These are phyloP conservation scores for Spongilla lacustris DNA, from an alignment of 37 sponge, comb jelly and placozoan species.

Conservation along the genomic window DNA sequence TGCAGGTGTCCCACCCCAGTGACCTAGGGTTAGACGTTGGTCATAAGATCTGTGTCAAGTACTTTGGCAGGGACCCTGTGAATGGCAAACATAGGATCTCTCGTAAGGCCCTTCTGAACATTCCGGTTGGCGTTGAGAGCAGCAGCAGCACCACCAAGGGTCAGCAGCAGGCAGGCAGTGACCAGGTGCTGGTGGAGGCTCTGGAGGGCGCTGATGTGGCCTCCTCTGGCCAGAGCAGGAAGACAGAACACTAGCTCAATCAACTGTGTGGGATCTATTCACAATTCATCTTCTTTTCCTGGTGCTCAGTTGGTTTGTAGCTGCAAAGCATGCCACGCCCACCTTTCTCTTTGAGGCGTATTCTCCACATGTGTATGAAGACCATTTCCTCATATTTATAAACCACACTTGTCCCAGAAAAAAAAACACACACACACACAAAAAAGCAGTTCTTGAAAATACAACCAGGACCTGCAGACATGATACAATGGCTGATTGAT, in stretches of 20 bases:
- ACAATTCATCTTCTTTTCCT: neutral
- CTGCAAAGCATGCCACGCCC: no score
- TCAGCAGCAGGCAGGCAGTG: constrained; percentile 40
- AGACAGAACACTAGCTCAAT: neutral
- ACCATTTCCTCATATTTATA: no score
- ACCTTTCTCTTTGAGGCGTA: no score
- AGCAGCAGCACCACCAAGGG: no score
- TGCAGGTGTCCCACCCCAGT: constrained; percentile 50
- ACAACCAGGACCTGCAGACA: neutral
- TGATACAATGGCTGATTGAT: neutral
- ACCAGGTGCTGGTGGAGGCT: constrained; percentile 72
- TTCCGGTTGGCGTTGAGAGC: constrained; percentile 35
- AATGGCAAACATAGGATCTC: constrained; percentile 62
- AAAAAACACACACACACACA: neutral
- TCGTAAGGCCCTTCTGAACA: constrained; percentile 56
- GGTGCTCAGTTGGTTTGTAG: neutral
- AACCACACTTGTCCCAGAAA: neutral
- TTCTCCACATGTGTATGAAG: no score
- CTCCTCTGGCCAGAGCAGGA: neutral
- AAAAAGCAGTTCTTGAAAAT: neutral
- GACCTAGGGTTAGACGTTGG: constrained; percentile 50
- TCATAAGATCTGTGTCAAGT: constrained; percentile 70
- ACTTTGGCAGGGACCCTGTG: constrained; percentile 70
- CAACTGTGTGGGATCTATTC: neutral
- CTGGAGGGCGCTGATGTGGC: constrained; percentile 7